Evolutionary conservation across 2,888 invertebrate genomes (phyloP).

Genomic region (Nezara viridula): DNA sequence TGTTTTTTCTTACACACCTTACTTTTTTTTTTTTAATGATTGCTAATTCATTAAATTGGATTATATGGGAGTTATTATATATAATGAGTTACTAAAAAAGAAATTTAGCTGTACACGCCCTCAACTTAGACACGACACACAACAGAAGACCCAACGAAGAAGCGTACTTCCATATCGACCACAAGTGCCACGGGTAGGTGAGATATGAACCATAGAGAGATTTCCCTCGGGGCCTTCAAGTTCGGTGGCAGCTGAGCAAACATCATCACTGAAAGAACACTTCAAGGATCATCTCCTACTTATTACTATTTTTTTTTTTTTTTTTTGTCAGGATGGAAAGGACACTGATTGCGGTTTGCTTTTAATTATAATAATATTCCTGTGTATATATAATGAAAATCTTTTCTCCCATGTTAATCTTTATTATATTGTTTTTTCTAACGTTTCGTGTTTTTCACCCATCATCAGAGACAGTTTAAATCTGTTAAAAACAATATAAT

Average conservation of each 20-base stretch:
- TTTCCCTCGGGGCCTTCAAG: slow-evolving; percentile 34
- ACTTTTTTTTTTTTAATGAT: no score
- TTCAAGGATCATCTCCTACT: background rate
- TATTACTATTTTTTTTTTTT: background rate
- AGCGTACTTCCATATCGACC: background rate
- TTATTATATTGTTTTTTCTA: no score
- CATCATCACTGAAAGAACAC: slow-evolving; percentile 28
- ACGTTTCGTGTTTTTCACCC: no score
- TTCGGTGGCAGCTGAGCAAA: slow-evolving; percentile 30
- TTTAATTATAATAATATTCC: no score
- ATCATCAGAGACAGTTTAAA: no score
- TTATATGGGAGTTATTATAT: no score
- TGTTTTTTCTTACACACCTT: no score
- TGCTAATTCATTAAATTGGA: no score
- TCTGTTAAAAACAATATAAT: no score
- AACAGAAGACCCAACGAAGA: background rate
- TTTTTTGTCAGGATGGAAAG: background rate
- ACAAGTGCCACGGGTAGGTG: slow-evolving; percentile 16
- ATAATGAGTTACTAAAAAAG: no score
- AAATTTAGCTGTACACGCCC: background rate
- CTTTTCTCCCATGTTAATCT: no score
- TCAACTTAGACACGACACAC: background rate
- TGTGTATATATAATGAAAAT: no score
- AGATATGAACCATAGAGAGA: slow-evolving; percentile 48
- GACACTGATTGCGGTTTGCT: background rate